These are phyloP conservation scores for Chionoecetes opilio DNA, from an alignment of 1,140 invertebrate genomes.

Conservation along the genomic window DNA sequence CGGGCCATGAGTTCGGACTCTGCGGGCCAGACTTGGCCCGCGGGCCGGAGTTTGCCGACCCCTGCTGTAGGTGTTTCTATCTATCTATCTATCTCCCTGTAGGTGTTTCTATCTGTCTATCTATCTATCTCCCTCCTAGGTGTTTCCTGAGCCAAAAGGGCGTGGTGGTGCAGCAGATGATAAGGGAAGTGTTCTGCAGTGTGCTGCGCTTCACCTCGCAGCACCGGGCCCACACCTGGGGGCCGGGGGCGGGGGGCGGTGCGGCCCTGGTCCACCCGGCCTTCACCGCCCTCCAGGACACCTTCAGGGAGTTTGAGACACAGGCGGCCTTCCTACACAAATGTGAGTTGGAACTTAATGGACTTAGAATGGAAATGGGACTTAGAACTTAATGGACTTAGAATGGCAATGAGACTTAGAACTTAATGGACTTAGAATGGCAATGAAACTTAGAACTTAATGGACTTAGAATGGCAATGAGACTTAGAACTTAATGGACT, in stretches of 20 bases:
- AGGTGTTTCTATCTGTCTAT: too few species aligned
- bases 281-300: conserved; percentile 4
- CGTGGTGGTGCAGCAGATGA: conserved; percentile 38
- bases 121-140: not conserved
- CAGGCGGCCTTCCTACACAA: conserved; percentile 55
- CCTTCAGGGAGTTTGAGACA: conserved; percentile 53
- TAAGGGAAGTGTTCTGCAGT: conserved; percentile 52
- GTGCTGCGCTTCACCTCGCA: conserved; percentile 45
- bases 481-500: too few species aligned
- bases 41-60: too few species aligned
- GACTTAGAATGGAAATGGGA: not conserved
- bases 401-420: too few species aligned
- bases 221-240: conserved; percentile 31
- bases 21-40: too few species aligned
- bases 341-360: conserved; percentile 32
- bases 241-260: not conserved
- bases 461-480: too few species aligned
- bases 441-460: too few species aligned
- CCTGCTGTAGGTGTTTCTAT: too few species aligned
- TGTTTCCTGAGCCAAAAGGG: conserved; percentile 56
- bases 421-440: too few species aligned
- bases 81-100: too few species aligned
- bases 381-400: too few species aligned
- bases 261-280: conserved; percentile 43
- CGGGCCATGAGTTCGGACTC: too few species aligned